phyloP scores from a whole-genome alignment of 2,888 invertebrate genomes.

The Campoplex nolae region DNA sequence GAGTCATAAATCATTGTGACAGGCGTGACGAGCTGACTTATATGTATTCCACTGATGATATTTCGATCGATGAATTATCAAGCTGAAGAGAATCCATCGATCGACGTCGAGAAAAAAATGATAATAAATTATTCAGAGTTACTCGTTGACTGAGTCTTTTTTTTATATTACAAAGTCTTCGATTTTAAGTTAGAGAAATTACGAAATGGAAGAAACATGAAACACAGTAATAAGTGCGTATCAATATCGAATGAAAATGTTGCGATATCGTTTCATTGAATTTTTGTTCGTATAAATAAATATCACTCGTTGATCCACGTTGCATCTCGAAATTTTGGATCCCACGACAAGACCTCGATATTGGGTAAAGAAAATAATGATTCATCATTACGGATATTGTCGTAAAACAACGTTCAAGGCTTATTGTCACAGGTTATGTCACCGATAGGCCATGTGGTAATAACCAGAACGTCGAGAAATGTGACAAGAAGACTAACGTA shows the following conservation, averaged over 20 bases:
- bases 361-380: neutral
- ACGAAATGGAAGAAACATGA: neutral
- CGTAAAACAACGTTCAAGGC: neutral
- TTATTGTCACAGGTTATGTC: neutral
- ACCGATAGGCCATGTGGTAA: neutral
- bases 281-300: neutral
- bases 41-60: slow-evolving; percentile 47
- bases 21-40: slow-evolving; percentile 23
- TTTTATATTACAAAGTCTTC: neutral
- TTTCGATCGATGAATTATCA: slow-evolving; percentile 44
- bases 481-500: neutral
- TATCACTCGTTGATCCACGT: neutral
- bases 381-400: neutral
- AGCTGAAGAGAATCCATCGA: slow-evolving; percentile 40
- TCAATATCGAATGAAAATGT: neutral
- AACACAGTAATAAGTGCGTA: neutral
- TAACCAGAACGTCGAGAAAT: neutral
- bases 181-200: neutral
- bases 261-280: neutral
- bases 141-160: neutral
- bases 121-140: neutral
- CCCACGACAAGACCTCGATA: neutral
- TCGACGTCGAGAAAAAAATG: slow-evolving; percentile 1
- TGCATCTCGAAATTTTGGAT: neutral
- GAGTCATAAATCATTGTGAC: slow-evolving; percentile 40